These are phyloP conservation scores for Chanos chanos DNA, from an alignment of 2,797 vertebrate genomes.

Conservation along the genomic window DNA sequence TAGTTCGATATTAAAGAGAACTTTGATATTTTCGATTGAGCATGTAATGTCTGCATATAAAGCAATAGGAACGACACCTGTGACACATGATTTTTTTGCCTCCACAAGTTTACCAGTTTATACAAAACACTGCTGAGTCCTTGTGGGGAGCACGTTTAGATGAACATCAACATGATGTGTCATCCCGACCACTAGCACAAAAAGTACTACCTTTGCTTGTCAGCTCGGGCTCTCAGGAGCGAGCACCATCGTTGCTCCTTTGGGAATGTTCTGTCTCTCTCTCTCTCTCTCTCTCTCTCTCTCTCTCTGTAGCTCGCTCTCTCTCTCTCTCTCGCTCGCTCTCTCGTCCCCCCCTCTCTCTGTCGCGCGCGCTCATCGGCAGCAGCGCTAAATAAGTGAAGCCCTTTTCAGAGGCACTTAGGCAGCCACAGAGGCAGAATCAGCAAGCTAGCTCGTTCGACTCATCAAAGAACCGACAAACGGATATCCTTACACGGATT, in stretches of 20 bases:
- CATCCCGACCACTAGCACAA: too few species aligned
- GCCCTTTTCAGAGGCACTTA: slow-evolving; percentile 39
- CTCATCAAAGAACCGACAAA: slow-evolving; percentile 53
- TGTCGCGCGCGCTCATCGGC: slow-evolving; percentile 29
- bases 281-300: slow-evolving; percentile 2
- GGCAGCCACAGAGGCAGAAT: slow-evolving; percentile 64
- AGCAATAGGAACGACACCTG: too few species aligned
- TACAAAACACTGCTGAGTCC: too few species aligned
- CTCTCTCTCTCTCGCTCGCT: slow-evolving; percentile 2
- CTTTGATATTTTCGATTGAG: too few species aligned
- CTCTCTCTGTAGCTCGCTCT: slow-evolving; percentile 42
- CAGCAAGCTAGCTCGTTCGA: slow-evolving; percentile 58
- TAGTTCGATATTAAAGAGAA: too few species aligned
- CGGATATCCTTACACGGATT: slow-evolving; percentile 52
- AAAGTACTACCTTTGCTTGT: slow-evolving; percentile 44
- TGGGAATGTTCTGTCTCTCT: slow-evolving; percentile 4
- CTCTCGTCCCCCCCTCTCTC: slow-evolving; percentile 1
- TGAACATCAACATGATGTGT: too few species aligned
- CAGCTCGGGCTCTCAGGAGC: slow-evolving; percentile 50
- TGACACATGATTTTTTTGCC: too few species aligned
- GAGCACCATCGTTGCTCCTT: slow-evolving; percentile 55
- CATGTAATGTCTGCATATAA: too few species aligned
- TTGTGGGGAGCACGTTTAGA: too few species aligned
- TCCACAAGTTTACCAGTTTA: too few species aligned
- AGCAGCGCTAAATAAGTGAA: slow-evolving; percentile 53